Evolutionary conservation across 2,888 invertebrate genomes (phyloP).

Genomic region (Nipponacmea schrenckii): DNA sequence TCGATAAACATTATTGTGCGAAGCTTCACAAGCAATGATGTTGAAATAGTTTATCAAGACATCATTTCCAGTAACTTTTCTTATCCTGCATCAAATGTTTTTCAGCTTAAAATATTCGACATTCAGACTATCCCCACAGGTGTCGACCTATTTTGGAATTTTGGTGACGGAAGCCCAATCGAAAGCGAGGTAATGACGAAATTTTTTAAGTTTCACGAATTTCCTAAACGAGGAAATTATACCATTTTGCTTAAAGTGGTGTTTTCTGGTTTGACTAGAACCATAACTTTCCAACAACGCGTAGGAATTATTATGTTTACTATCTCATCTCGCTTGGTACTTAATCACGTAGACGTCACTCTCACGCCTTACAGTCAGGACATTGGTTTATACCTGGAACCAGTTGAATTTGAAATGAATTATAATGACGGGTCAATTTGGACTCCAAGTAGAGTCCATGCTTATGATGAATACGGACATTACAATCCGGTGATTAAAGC

Average conservation of each 20-base stretch:
- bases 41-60: not conserved
- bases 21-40: constrained; percentile 2
- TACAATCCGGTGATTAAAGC: too few relatives aligned
- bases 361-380: too few relatives aligned
- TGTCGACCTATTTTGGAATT: constrained; percentile 9
- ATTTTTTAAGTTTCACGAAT: constrained; percentile 4
- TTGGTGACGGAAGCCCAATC: constrained; percentile 1
- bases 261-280: not conserved
- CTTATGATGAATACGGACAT: too few relatives aligned
- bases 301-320: not conserved
- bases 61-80: constrained; percentile 2
- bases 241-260: not conserved
- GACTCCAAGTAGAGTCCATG: too few relatives aligned
- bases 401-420: too few relatives aligned
- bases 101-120: constrained; percentile 1
- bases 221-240: constrained; percentile 7
- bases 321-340: too few relatives aligned
- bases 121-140: not conserved
- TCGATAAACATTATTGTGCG: not conserved
- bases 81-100: not conserved
- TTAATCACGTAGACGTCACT: too few relatives aligned
- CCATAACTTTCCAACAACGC: not conserved
- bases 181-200: not conserved
- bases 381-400: too few relatives aligned
- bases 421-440: too few relatives aligned